Evolutionary conservation across 2,113 vertebrate species (phyloP).

Genomic region (Anas platyrhynchos): DNA sequence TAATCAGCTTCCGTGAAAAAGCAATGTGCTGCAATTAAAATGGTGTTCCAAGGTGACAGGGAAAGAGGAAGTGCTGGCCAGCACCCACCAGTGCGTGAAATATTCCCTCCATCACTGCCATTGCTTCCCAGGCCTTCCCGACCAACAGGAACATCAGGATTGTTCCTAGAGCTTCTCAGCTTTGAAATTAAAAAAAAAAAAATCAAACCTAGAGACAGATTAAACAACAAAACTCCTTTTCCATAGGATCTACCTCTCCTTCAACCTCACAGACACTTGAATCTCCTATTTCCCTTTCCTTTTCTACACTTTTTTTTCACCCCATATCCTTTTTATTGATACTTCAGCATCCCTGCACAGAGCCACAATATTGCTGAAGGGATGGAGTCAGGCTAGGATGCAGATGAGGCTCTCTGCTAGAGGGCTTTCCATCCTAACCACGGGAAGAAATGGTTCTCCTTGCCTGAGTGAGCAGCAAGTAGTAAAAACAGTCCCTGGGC

Average conservation of each 20-base stretch:
- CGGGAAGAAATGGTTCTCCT: neutral
- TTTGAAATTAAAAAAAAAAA: neutral
- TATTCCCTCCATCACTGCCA: neutral
- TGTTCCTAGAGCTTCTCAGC: neutral
- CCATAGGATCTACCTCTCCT: neutral
- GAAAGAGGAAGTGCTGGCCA: neutral
- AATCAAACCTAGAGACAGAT: neutral
- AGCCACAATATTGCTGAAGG: neutral
- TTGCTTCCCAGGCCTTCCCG: neutral
- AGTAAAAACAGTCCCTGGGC: neutral
- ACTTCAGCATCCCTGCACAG: neutral
- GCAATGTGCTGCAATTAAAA: neutral
- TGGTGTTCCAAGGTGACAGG: neutral
- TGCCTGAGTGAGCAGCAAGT: neutral
- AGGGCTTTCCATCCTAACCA: neutral
- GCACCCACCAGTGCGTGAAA: neutral
- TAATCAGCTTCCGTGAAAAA: neutral
- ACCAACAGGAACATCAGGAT: neutral
- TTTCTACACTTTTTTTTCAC: neutral
- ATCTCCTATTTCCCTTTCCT: conserved; percentile 24
- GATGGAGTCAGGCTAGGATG: neutral
- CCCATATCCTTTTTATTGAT: neutral
- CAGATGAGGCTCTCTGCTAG: neutral
- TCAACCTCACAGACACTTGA: neutral
- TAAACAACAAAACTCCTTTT: neutral